These are phyloP conservation scores for Pissodes strobi DNA, from an alignment of 1,140 invertebrate species.

Conservation along the genomic window DNA sequence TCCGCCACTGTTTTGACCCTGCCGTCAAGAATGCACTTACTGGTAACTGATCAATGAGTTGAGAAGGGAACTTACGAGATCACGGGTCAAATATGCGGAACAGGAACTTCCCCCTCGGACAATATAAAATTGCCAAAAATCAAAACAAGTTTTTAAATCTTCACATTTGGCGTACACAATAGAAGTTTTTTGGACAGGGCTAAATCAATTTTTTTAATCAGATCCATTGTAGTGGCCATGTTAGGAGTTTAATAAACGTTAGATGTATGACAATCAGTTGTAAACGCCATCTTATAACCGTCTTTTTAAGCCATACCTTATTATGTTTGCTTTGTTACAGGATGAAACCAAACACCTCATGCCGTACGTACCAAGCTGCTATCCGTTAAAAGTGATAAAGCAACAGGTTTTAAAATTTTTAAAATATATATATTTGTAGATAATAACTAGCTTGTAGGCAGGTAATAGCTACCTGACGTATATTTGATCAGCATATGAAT, in stretches of 20 bases:
- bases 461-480: slow-evolving; percentile 11
- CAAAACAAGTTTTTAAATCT: slow-evolving; percentile 33
- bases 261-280: slow-evolving; percentile 19
- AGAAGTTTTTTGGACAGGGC: slow-evolving; percentile 2
- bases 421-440: background rate
- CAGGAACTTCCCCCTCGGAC: slow-evolving; percentile 18
- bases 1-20: slow-evolving; percentile 27
- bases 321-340: no score
- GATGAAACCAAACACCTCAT: no score
- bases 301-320: slow-evolving; percentile 10
- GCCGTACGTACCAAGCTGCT: background rate
- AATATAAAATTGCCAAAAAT: slow-evolving; percentile 26
- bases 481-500: slow-evolving; percentile 20
- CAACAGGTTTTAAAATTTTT: background rate
- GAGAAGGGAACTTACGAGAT: slow-evolving; percentile 2
- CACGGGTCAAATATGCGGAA: slow-evolving; percentile 24
- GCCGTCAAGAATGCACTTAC: slow-evolving; percentile 8
- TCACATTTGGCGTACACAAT: slow-evolving; percentile 19
- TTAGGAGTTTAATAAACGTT: slow-evolving; percentile 23
- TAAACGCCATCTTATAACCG: slow-evolving; percentile 20
- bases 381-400: background rate
- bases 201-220: slow-evolving; percentile 6
- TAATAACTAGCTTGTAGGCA: slow-evolving; percentile 8
- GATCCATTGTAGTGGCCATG: slow-evolving; percentile 21
- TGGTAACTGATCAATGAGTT: background rate